Conservation (phyloP, 1,140 invertebrate genomes). For the Bombus haemorrhoidalis region DNA sequence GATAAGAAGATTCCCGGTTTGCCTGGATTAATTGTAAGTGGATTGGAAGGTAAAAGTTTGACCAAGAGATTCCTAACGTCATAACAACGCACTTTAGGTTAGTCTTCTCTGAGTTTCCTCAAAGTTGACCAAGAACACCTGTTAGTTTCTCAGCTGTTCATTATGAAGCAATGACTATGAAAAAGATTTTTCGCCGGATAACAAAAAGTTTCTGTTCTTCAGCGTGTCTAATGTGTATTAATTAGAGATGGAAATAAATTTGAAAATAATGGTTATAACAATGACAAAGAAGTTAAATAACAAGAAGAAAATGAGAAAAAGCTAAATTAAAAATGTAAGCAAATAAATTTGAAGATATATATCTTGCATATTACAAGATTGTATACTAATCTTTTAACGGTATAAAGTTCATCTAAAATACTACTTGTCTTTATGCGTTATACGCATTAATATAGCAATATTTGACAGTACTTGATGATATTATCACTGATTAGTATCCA, state of each 20-base stretch:
- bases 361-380: too few species aligned
- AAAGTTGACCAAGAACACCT: constrained; percentile 41
- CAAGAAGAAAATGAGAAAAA: not conserved
- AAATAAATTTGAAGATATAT: not conserved
- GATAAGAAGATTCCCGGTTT: constrained; percentile 49
- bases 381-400: too few species aligned
- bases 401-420: too few species aligned
- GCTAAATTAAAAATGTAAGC: not conserved
- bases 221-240: not conserved
- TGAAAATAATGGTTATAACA: not conserved
- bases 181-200: constrained; percentile 53
- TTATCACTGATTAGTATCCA: too few species aligned
- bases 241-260: too few species aligned
- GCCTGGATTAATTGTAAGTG: constrained; percentile 52
- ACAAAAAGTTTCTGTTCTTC: constrained; percentile 13
- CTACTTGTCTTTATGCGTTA: too few species aligned
- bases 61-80: constrained; percentile 38
- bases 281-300: not conserved
- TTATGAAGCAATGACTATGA: constrained; percentile 58
- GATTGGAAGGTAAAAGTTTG: constrained; percentile 62
- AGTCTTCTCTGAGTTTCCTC: constrained; percentile 16
- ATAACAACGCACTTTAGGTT: constrained; percentile 44
- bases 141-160: constrained; percentile 44
- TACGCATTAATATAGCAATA: too few species aligned
- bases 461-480: too few species aligned